phyloP scores from a whole-genome alignment of 2,113 vertebrate genomes.

The Thalassoma bifasciatum region DNA sequence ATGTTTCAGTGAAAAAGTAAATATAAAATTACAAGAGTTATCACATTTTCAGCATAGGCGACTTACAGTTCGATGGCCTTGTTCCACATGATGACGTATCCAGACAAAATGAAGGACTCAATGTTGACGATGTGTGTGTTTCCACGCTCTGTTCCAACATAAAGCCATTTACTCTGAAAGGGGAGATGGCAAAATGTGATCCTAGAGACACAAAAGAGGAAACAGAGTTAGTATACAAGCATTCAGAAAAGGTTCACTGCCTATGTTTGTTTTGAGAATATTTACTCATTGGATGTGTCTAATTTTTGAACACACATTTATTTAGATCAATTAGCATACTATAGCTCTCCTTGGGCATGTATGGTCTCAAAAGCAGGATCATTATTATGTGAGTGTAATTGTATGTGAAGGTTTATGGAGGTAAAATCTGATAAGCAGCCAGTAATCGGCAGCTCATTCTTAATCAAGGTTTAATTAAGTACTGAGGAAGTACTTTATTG shows the following conservation, averaged over 20 bases:
- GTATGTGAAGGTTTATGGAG: neutral
- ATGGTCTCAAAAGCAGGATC: too few relatives aligned
- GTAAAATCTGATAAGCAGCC: neutral
- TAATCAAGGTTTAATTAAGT: constrained; percentile 26
- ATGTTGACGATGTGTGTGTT: constrained; percentile 99
- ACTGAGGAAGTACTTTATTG: neutral
- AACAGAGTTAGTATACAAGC: constrained; percentile 30
- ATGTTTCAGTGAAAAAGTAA: too few relatives aligned
- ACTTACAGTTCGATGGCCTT: constrained; percentile 99
- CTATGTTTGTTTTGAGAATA: neutral
- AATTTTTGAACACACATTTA: neutral
- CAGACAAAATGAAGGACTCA: constrained; percentile 97
- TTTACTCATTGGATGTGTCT: neutral
- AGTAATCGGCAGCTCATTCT: neutral
- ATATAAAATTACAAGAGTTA: too few relatives aligned
- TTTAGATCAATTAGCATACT: neutral
- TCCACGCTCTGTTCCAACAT: constrained; percentile 96
- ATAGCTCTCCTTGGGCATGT: too few relatives aligned
- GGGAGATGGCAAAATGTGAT: constrained; percentile 98
- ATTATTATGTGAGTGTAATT: neutral
- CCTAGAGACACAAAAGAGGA: constrained; percentile 78
- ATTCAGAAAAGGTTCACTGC: neutral
- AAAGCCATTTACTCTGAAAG: constrained; percentile 99
- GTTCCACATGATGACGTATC: constrained; percentile 99
- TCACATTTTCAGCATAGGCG: neutral